Evolutionary conservation across 2,888 invertebrate genomes (phyloP).

Genomic region (Microplitis manilae): DNA sequence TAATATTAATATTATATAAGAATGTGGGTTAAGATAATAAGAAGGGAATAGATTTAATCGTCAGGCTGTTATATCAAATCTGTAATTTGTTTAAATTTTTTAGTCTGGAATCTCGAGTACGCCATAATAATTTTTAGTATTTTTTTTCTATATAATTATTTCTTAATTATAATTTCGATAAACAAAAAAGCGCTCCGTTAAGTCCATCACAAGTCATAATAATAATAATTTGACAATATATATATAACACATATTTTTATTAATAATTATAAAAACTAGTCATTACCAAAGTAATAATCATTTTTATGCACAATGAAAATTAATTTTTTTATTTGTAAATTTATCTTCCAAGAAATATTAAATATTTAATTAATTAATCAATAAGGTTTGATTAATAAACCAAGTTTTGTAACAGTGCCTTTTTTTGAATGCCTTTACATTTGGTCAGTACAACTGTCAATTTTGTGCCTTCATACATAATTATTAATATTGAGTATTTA

Average conservation of each 20-base stretch:
- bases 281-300: slow-evolving; percentile 70
- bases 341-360: slow-evolving; percentile 22
- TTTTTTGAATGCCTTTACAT: slow-evolving; percentile 27
- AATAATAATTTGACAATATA: slow-evolving; percentile 44
- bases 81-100: not conserved
- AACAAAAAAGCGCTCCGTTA: not conserved
- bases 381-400: not conserved
- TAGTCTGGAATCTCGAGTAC: not conserved
- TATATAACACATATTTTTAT: slow-evolving; percentile 56
- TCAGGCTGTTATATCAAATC: not conserved
- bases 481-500: slow-evolving; percentile 13
- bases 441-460: slow-evolving; percentile 38
- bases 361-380: slow-evolving; percentile 30
- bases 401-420: slow-evolving; percentile 39
- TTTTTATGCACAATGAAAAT: slow-evolving; percentile 36
- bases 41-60: not conserved
- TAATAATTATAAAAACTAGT: slow-evolving; percentile 63
- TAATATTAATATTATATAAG: not conserved
- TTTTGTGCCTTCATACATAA: slow-evolving; percentile 2
- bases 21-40: not conserved
- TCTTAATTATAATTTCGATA: not conserved
- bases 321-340: slow-evolving; percentile 1
- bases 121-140: slow-evolving; percentile 25
- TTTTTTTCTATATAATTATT: not conserved
- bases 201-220: slow-evolving; percentile 45